These are phyloP conservation scores for Danaus chrysippus DNA, from an alignment of 2,888 invertebrate species.

Conservation along the genomic window DNA sequence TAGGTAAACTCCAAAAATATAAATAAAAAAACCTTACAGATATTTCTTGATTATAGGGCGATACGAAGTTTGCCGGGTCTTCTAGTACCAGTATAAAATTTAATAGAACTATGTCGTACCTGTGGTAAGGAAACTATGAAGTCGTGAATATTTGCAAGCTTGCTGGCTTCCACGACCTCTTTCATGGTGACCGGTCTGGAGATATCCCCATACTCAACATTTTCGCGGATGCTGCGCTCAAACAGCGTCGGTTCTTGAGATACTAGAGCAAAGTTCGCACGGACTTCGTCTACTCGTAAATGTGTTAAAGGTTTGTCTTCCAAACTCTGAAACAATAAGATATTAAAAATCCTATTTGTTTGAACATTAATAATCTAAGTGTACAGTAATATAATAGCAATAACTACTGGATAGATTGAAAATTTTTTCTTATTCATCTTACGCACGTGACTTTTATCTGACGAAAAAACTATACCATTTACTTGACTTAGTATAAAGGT, in stretches of 20 bases:
- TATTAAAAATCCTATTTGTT: slow-evolving; percentile 11
- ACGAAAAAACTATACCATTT: too few species aligned
- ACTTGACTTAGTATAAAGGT: too few species aligned
- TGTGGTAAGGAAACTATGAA: slow-evolving; percentile 89
- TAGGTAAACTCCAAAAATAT: too few species aligned
- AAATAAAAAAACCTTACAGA: too few species aligned
- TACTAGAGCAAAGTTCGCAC: slow-evolving; percentile 84
- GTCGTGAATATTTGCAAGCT: slow-evolving; percentile 91
- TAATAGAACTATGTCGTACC: slow-evolving; percentile 26
- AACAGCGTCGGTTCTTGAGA: slow-evolving; percentile 96
- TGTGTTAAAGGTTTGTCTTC: slow-evolving; percentile 8
- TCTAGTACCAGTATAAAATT: slow-evolving; percentile 14
- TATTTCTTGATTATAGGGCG: too few species aligned
- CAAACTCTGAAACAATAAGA: slow-evolving; percentile 16
- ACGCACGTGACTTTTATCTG: too few species aligned
- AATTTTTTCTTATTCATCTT: too few species aligned
- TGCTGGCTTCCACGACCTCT: slow-evolving; percentile 88
- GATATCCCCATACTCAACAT: slow-evolving; percentile 95
- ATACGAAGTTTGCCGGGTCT: too few species aligned
- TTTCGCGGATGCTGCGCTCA: slow-evolving; percentile 91
- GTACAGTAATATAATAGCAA: neutral
- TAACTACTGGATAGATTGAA: too few species aligned
- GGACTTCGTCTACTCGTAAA: slow-evolving; percentile 6
- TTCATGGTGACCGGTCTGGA: slow-evolving; percentile 74
- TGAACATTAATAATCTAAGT: too few species aligned